phyloP scores from a whole-genome alignment of 2,797 vertebrate genomes.

The Sebastes steindachneri region DNA sequence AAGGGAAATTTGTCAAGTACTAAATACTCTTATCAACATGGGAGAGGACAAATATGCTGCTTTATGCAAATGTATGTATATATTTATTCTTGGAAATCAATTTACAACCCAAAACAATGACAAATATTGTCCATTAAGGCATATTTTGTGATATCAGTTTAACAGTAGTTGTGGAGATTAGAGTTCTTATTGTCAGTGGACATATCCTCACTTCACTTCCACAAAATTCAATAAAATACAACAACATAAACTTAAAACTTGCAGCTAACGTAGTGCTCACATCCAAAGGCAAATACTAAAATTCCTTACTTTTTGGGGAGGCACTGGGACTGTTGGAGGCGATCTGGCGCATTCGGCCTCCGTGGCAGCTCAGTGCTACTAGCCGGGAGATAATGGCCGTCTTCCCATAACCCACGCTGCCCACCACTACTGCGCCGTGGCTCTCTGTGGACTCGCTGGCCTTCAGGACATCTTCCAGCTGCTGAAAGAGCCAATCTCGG shows the following conservation, averaged over 20 bases:
- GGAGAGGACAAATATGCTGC: too few relatives aligned
- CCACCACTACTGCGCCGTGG: constrained; percentile 89
- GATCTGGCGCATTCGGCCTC: constrained; percentile 97
- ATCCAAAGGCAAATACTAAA: constrained; percentile 10
- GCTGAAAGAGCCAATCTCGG: constrained; percentile 95
- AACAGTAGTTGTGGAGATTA: not conserved
- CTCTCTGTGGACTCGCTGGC: constrained; percentile 79
- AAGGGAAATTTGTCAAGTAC: too few relatives aligned
- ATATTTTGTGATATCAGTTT: not conserved
- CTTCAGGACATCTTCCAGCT: constrained; percentile 89
- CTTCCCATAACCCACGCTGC: constrained; percentile 96
- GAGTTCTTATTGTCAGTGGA: not conserved
- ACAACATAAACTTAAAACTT: not conserved
- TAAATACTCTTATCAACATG: too few relatives aligned
- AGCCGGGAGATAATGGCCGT: constrained; percentile 94
- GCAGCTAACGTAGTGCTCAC: not conserved
- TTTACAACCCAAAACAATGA: too few relatives aligned
- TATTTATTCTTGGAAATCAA: too few relatives aligned
- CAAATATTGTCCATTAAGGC: too few relatives aligned
- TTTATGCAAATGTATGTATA: too few relatives aligned
- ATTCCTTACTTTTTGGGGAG: constrained; percentile 89
- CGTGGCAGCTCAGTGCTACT: constrained; percentile 97
- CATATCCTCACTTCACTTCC: not conserved
- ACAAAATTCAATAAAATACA: not conserved
- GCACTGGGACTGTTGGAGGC: constrained; percentile 92